Evolutionary conservation across 2,888 invertebrate species (phyloP), one percentile per base, ranked within the genome.

Genomic region (Ernsta delagoae): DNA sequence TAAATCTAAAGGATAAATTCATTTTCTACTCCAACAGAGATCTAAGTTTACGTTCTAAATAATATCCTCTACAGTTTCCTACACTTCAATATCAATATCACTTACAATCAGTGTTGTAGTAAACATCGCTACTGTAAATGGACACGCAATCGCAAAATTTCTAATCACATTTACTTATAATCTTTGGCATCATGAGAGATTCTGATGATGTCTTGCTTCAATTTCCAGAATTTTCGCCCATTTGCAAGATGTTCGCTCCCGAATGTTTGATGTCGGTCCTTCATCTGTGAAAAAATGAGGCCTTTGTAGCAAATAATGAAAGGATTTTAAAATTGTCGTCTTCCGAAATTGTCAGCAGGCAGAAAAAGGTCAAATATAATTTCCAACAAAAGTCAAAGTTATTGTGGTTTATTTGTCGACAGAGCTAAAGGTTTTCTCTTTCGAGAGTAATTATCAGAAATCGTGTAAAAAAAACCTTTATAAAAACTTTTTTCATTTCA

Each of bases 71-170:
- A 61, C 45, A 36, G 36, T 36, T 65, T 60, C 71, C 75, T 75
- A 74, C 73, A 45, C 36, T 72, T 70, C 72, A 64, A 72, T 78
- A 79, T 78, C 75, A 79, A 77, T 24, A 24, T 75, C 76, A 83
- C 83, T 83, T 81, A 36, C 36, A 36, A 5, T 80, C 79, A 82
- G 71, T 72, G 65, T 82, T 73, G 5, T 36, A 36, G 36, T 36
- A 36, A 78, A 81, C 78, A 77, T 77, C 75, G 75, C 92, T 92
- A 92, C 90, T 84, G 85, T 92, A 92, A 91, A 92, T 92, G 92
- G 92, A 92, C 92, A 90, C 87, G 90, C 85, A 91, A 89, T 89
- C 86, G 81, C 84, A 84, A 73, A 72, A 77, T 79, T 78, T 75
- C 84, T 88, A 88, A 81, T 85, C 86, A 83, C 83, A 79, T 87